Evolutionary conservation across 2,888 invertebrate species (phyloP).

Genomic region (Vandiemenella viatica): DNA sequence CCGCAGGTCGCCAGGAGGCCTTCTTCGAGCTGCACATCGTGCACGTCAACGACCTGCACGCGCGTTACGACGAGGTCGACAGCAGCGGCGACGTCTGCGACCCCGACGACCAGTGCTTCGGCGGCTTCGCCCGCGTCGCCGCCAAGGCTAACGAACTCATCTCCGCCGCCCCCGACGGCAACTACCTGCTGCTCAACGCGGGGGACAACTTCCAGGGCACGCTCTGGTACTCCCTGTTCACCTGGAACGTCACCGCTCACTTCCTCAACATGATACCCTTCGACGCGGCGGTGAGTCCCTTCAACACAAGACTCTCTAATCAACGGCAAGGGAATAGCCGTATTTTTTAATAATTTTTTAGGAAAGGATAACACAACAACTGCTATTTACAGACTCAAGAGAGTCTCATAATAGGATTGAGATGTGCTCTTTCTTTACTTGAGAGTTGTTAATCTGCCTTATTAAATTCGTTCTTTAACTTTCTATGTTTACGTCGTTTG

Average conservation of each 20-base stretch:
- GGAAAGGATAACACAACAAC: no score
- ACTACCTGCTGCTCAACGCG: constrained; percentile 58
- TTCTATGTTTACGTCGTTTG: no score
- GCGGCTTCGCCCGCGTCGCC: constrained; percentile 14
- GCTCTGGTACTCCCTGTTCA: constrained; percentile 56
- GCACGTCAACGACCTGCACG: constrained; percentile 32
- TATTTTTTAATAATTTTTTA: no score
- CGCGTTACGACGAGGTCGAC: constrained; percentile 23
- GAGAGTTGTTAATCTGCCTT: no score
- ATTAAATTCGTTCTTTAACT: no score
- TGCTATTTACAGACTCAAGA: no score
- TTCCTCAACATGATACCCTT: constrained; percentile 62
- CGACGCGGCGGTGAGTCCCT: constrained; percentile 52
- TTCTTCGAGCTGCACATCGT: constrained; percentile 24
- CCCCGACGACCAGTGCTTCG: constrained; percentile 8
- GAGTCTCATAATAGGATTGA: no score
- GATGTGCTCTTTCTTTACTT: no score
- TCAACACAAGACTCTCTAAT: no score
- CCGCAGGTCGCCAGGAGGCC: no score
- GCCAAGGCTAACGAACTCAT: constrained; percentile 5
- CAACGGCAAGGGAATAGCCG: no score
- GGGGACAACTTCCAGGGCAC: constrained; percentile 79
- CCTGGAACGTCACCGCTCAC: constrained; percentile 46
- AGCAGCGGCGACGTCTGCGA: constrained; percentile 7
- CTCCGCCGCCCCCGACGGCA: constrained; percentile 10